A percentile compares a stretch with the other conserved stretches of the same genome.
phyloP scores from a whole-genome alignment of 2,797 vertebrate genomes.

The Phalanger gymnotis region DNA sequence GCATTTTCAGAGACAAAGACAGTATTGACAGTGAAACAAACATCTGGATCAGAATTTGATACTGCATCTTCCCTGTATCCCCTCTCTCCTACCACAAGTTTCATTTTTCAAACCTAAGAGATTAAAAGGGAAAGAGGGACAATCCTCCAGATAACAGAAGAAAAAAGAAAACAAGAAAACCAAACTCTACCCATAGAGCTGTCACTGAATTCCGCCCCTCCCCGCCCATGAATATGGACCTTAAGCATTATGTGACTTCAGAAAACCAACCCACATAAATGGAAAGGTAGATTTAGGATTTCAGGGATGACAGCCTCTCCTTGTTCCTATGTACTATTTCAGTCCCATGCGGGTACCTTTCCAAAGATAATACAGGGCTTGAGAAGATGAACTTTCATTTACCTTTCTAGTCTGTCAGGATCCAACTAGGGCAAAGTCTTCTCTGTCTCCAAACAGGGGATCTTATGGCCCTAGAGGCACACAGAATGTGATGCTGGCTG shows the following conservation, averaged over 20 bases:
- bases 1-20: constrained; percentile 75
- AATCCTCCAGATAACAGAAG: too few species aligned
- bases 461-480: constrained; percentile 33
- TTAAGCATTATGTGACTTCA: constrained; percentile 45
- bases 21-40: constrained; percentile 64
- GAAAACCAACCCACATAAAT: constrained; percentile 38
- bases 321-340: constrained; percentile 37
- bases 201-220: too few species aligned
- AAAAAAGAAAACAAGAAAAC: too few species aligned
- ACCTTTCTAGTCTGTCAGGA: constrained; percentile 18
- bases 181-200: too few species aligned
- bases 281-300: constrained; percentile 19
- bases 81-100: constrained; percentile 26
- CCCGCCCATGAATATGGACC: constrained; percentile 28
- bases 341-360: constrained; percentile 55
- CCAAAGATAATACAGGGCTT: constrained; percentile 62
- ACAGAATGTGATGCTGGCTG: constrained; percentile 35
- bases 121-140: constrained; percentile 15
- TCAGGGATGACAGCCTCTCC: constrained; percentile 38
- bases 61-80: constrained; percentile 44
- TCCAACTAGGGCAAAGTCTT: constrained; percentile 35
- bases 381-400: constrained; percentile 6
- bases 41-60: constrained; percentile 36
- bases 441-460: constrained; percentile 14
- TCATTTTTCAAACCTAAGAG: background rate